These are phyloP conservation scores for Eutolmus rufibarbis DNA, from an alignment of 2,888 invertebrate genomes.

Conservation along the genomic window DNA sequence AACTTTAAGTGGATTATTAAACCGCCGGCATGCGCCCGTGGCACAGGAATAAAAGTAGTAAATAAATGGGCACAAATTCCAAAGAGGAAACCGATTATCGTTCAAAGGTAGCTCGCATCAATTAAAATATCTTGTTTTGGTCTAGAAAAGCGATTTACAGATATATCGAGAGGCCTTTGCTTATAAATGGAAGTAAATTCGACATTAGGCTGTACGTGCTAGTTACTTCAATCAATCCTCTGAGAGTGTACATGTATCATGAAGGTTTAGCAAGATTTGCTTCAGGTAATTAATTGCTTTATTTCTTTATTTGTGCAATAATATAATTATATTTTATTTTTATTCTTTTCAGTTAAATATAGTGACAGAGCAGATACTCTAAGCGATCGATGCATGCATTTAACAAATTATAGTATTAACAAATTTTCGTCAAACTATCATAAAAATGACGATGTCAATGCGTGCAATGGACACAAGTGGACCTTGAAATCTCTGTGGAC, in stretches of 20 bases:
- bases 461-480: conserved; percentile 97
- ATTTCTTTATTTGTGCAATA: background rate
- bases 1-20: conserved; percentile 95
- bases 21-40: conserved; percentile 96
- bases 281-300: conserved; percentile 69
- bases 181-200: conserved; percentile 96
- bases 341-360: conserved; percentile 73
- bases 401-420: conserved; percentile 92
- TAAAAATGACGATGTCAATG: conserved; percentile 87
- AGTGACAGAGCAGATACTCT: conserved; percentile 79
- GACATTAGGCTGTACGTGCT: conserved; percentile 95
- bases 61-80: conserved; percentile 95
- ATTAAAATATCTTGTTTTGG: background rate
- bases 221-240: conserved; percentile 92
- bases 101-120: conserved; percentile 71
- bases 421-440: conserved; percentile 86
- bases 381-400: conserved; percentile 88
- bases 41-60: conserved; percentile 94
- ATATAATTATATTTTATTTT: background rate
- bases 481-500: conserved; percentile 74
- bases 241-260: conserved; percentile 91
- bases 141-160: conserved; percentile 50
- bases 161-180: conserved; percentile 82
- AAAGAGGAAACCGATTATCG: conserved; percentile 86
- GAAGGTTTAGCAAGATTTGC: conserved; percentile 97